Conservation (phyloP, 1,140 invertebrate genomes). For the Drosophila kohkoa region DNA sequence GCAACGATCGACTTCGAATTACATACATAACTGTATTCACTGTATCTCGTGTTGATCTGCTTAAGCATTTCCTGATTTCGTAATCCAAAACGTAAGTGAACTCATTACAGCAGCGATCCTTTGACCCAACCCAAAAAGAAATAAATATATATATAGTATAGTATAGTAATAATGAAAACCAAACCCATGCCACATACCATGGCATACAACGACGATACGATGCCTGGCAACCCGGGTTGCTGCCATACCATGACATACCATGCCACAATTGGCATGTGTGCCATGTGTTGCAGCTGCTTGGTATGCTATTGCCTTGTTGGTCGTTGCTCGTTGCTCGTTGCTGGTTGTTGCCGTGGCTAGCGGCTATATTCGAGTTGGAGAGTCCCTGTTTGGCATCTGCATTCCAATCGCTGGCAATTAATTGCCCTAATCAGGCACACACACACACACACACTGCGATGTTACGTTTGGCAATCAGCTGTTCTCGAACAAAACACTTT, state of each 20-base stretch:
- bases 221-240: neutral
- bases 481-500: conserved; percentile 58
- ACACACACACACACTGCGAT: conserved; percentile 17
- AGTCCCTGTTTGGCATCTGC: conserved; percentile 18
- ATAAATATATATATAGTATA: too few species aligned
- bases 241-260: conserved; percentile 19
- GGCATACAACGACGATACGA: neutral
- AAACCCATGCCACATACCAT: conserved; percentile 7
- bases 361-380: neutral
- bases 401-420: conserved; percentile 63
- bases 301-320: conserved; percentile 17
- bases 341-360: too few species aligned
- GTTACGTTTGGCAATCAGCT: conserved; percentile 65
- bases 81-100: conserved; percentile 14
- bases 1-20: conserved; percentile 28
- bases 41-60: neutral
- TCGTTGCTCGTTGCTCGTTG: neutral
- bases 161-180: neutral
- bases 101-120: neutral
- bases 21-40: neutral
- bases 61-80: conserved; percentile 33
- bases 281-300: conserved; percentile 41
- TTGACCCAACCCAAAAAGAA: conserved; percentile 4
- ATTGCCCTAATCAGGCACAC: conserved; percentile 73
- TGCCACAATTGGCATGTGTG: conserved; percentile 41